Percentiles rank a stretch among this genome's conserved stretches.
phyloP scores from a whole-genome alignment of 1,140 invertebrate species.

The Carposina sasakii region DNA sequence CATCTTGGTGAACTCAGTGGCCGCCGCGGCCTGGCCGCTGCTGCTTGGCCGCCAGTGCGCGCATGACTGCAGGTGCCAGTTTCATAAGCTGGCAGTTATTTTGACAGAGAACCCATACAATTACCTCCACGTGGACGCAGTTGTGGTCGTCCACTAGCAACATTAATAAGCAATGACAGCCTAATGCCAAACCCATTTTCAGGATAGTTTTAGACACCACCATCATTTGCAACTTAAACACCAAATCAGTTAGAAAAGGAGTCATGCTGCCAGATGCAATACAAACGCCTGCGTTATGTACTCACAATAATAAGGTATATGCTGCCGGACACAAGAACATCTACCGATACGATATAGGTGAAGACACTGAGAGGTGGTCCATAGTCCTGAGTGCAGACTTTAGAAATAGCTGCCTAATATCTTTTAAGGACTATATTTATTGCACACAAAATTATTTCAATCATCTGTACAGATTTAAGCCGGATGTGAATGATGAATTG shows the following conservation, averaged over 20 bases:
- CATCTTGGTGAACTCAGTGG: too few relatives aligned
- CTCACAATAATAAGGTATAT: constrained; percentile 40
- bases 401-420: constrained; percentile 37
- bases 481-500: constrained; percentile 31
- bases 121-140: too few relatives aligned
- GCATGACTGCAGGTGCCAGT: too few relatives aligned
- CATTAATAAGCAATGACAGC: too few relatives aligned
- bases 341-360: constrained; percentile 42
- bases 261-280: constrained; percentile 49
- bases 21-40: too few relatives aligned
- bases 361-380: constrained; percentile 31
- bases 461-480: constrained; percentile 45
- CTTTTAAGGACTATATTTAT: constrained; percentile 50
- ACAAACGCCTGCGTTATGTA: constrained; percentile 46
- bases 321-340: constrained; percentile 46
- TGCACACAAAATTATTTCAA: constrained; percentile 52
- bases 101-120: too few relatives aligned
- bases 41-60: too few relatives aligned
- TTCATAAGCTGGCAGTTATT: too few relatives aligned
- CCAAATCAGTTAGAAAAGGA: constrained; percentile 40
- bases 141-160: too few relatives aligned
- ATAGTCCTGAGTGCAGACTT: constrained; percentile 37
- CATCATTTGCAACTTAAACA: constrained; percentile 46
- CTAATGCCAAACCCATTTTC: constrained; percentile 18
- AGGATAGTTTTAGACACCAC: constrained; percentile 50